Conservation (phyloP, 2,797 vertebrate species). For the Fratercula arctica region DNA sequence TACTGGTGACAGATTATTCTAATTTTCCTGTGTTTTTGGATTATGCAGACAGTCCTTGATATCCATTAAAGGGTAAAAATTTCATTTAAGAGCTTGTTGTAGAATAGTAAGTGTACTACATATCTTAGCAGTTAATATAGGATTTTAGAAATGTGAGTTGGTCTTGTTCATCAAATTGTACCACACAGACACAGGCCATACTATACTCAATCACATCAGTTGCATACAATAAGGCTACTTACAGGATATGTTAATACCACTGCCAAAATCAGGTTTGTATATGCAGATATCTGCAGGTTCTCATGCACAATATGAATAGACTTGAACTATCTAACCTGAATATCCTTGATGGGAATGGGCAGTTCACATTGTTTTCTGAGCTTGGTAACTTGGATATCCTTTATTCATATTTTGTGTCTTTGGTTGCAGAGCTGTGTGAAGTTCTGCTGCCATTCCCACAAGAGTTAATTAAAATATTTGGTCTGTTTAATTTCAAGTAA, state of each 20-base stretch:
- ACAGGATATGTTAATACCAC: background rate
- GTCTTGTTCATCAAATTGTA: background rate
- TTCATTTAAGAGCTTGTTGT: background rate
- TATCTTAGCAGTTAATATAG: background rate
- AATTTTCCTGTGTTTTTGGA: background rate
- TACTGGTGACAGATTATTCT: background rate
- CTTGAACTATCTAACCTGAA: background rate
- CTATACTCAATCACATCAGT: background rate
- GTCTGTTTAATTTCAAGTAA: constrained; percentile 31
- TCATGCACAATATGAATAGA: background rate
- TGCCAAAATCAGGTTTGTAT: background rate
- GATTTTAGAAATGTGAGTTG: background rate
- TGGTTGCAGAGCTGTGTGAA: background rate
- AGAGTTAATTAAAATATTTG: constrained; percentile 51
- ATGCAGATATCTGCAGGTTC: background rate
- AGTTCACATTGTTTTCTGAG: background rate
- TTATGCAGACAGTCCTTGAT: background rate
- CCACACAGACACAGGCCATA: background rate
- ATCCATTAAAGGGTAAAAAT: background rate
- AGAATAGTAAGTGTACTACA: background rate
- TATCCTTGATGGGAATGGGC: background rate
- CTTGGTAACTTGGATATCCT: background rate
- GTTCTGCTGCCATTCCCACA: background rate
- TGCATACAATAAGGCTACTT: background rate
- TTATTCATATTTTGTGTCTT: background rate